Conservation (phyloP, 2,888 invertebrate species). For the Scaptomyza parva region DNA sequence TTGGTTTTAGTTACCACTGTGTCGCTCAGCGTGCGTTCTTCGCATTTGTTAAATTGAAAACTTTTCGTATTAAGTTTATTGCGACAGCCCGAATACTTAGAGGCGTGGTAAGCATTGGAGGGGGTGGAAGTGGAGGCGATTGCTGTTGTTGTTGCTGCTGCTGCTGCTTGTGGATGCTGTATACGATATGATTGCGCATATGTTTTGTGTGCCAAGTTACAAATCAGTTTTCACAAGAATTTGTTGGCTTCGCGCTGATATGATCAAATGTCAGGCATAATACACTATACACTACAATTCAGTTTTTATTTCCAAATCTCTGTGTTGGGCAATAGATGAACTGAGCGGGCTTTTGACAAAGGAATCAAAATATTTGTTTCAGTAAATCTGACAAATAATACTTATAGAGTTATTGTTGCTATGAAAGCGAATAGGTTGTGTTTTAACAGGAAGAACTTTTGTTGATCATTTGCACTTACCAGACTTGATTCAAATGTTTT, state of each 20-base stretch:
- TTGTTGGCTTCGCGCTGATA: constrained; percentile 45
- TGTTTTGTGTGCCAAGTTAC: constrained; percentile 67
- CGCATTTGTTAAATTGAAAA: constrained; percentile 74
- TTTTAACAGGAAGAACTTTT: background rate
- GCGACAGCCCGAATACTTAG: constrained; percentile 30
- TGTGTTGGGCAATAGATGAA: background rate
- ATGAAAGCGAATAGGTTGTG: background rate
- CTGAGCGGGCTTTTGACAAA: background rate
- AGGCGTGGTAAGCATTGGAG: constrained; percentile 26
- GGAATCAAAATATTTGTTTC: background rate
- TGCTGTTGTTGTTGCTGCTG: constrained; percentile 13
- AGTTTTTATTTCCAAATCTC: background rate
- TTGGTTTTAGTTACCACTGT: constrained; percentile 50
- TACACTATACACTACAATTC: constrained; percentile 47
- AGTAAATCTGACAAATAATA: background rate
- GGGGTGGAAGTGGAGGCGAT: constrained; percentile 3
- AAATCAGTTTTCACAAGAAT: constrained; percentile 70
- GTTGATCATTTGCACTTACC: background rate
- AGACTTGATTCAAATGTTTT: background rate
- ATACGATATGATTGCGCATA: constrained; percentile 58
- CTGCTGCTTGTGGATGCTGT: constrained; percentile 25
- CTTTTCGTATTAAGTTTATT: constrained; percentile 74
- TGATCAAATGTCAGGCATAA: constrained; percentile 58
- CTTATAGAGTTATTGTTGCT: background rate
- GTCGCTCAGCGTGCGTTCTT: constrained; percentile 71